Base-by-base conservation (phyloP, 2,113 vertebrate species). In the Grammomys surdaster region DNA sequence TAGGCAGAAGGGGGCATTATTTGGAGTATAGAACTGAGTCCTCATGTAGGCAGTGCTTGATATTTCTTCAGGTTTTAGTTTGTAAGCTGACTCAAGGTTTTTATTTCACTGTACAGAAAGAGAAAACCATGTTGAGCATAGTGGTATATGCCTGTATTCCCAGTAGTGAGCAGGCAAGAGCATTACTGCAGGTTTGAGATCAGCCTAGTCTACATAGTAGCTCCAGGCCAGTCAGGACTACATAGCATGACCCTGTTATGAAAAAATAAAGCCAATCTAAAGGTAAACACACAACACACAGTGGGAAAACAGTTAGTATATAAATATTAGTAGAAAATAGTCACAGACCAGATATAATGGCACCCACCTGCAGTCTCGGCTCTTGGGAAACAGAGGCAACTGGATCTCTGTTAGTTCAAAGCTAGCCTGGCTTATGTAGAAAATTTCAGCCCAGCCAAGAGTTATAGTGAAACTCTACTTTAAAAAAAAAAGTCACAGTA, bases 31-130 rank as follows among this genome's bases (percentile, higher is more conserved):
- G 73, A 87, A 72, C 33, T 60, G 22, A 93, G 58, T 76, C 46
- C 13, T 33, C 40, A 9, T 65, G 8, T 90, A 84, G 51, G 31
- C 31, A 69, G 73, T 93, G 58, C 51, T 78, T 85, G 43, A 4
- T 31, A 22, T 88, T 94, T 94, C 56, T 94, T 54, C 19, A 94
- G 36, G 75, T 33, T 17, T 84, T 89, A 82, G 36, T 93, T 92
- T 87, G 69, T 87, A 40, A 56, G 51, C 36, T 63, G 24, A 95
- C 5, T 92, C 76, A 90, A 85, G 75, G 40, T 80, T 31, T 88
- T 94, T 56, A 85, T 92, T 22, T 40, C 46, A 40, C 90, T 81
- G 46, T 70, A 51, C 43, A 93, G 43, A 86, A 78, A 86, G 90
- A 87, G 19, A 95, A 95, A 96, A 60, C 82, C 60, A 40, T 72